Base-by-base conservation (phyloP, 2,888 invertebrate species). In the Odontocolon sp. region DNA sequence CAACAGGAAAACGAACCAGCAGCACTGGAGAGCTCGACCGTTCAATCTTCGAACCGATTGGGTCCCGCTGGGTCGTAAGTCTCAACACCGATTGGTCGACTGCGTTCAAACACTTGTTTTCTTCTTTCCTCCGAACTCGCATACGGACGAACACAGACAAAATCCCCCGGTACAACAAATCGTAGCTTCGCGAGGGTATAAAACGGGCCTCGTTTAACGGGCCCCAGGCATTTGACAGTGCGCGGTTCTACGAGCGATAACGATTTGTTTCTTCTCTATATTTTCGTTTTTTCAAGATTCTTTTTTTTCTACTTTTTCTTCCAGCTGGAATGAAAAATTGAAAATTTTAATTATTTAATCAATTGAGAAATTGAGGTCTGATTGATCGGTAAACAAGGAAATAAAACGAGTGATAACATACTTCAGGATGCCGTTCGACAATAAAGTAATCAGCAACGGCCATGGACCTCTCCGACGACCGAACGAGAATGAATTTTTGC, bases 401-500 rank as follows among this genome's bases (percentile, higher is more conserved):
- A 14, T 67, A 66, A 6, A 0, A 52, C n/a, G 16, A 57, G 68
- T 38, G 57, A 31, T 40, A 56, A 67, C 6, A 9, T 8, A 31
- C 4, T 36, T 42, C 23, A 72, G 52, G 64, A 89, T 89, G 88
- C 85, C 88, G 47, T 87, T 88, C 73, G 79, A 71, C 4, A 40
- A 38, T 28, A 61, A 77, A 71, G 31, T 45, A 47, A 40, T 67
- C 45, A 71, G 47, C 67, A 77, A 87, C 47, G 86, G 85, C 2
- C 81, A 85, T 78, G 74, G 76, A 57, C 66, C 61, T 2, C 68
- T 86, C 11, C 85, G 87, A 54, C 82, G 84, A 56, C 83, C 86
- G 31, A 83, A 82, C 66, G 87, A 87, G 57, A 87, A 88, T 59
- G 88, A 88, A 63, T 87, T 87, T 64, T 66, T 85, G 0, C 84